Base-by-base conservation (phyloP, 2,888 invertebrate genomes). In the Petrolisthes cinctipes region DNA sequence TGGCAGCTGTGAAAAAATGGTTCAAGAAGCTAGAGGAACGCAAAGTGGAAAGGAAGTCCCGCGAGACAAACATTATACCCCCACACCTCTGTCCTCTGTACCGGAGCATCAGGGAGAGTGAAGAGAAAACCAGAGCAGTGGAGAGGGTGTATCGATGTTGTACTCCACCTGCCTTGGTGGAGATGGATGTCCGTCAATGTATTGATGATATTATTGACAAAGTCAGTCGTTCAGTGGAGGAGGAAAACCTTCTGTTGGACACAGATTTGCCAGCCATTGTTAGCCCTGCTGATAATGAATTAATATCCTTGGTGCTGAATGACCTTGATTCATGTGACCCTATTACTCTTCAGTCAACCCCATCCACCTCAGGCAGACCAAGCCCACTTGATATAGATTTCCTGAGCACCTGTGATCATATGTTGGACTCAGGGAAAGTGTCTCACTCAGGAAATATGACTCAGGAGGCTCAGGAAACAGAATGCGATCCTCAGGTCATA, bases 61-160 rank as follows among this genome's bases (percentile, higher is more conserved):
- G 90, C 9, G 88, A 90, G 51, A 90, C 90, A 23, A 90, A 90
- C 83, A 88, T 90, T n/a, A 90, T 90, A 51, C 90, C 90, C 20
- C 90, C 90, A 3, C 88, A 90, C 54, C 83, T 90, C 61, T 90
- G 90, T 82, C 90, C 90, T 23, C 82, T 90, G n/a, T 90, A 90
- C 76, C 86, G 86, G 75, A 81, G 87, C 54, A 89, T 90, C 57
- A 54, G 61, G 61, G 82, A 82, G n/a, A 68, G 57, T n/a, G 78
- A 82, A 71, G 61, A 68, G 14, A 86, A 86, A 61, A 66, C 5
- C 11, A 51, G 66, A 56, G 51, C 17, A 57, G 68, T 68, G 17
- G 84, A 73, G 9, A 54, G 23, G 54, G 78, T 66, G 9, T 78
- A 61, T n/a, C 81, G 82, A 9, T 80, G 81, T 51, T 76, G 78